A percentile compares a stretch with the other conserved stretches of the same genome.
phyloP scores from a whole-genome alignment of 1,140 invertebrate species.

The Cotesia glomerata region DNA sequence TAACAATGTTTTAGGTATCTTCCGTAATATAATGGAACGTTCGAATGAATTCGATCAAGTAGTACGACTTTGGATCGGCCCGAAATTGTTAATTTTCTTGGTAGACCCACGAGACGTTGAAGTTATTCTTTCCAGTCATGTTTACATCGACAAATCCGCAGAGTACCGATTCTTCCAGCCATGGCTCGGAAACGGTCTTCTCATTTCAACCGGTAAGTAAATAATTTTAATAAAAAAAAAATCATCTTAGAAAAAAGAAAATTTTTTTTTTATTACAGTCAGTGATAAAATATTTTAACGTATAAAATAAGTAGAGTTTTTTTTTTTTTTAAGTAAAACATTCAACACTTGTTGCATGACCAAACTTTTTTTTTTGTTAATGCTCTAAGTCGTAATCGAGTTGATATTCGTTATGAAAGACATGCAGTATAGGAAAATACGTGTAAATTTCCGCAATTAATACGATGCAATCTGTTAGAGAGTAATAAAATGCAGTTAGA shows the following conservation, averaged over 20 bases:
- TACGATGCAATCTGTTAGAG: slow-evolving; percentile 16
- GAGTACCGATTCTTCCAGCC: slow-evolving; percentile 78
- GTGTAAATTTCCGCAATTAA: not conserved
- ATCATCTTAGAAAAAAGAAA: not conserved
- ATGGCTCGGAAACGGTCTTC: slow-evolving; percentile 76
- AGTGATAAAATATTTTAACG: not conserved
- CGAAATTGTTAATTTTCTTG: slow-evolving; percentile 74
- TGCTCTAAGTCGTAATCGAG: too few relatives aligned
- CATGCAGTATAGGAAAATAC: not conserved
- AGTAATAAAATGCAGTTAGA: slow-evolving; percentile 39
- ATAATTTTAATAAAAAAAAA: not conserved
- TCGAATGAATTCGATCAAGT: slow-evolving; percentile 68
- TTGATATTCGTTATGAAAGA: not conserved
- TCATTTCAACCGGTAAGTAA: slow-evolving; percentile 74
- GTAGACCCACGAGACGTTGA: slow-evolving; percentile 77
- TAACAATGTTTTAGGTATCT: slow-evolving; percentile 66
- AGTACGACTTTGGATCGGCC: slow-evolving; percentile 76
- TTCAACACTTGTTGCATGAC: too few relatives aligned
- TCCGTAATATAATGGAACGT: slow-evolving; percentile 67
- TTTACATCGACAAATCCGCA: slow-evolving; percentile 75
- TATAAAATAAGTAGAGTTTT: too few relatives aligned
- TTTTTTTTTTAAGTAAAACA: too few relatives aligned
- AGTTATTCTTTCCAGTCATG: slow-evolving; percentile 75
- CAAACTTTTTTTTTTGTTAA: too few relatives aligned
- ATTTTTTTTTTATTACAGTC: not conserved